These are phyloP conservation scores for Valencia hispanica DNA, from an alignment of 2,797 vertebrate genomes.

Conservation along the genomic window DNA sequence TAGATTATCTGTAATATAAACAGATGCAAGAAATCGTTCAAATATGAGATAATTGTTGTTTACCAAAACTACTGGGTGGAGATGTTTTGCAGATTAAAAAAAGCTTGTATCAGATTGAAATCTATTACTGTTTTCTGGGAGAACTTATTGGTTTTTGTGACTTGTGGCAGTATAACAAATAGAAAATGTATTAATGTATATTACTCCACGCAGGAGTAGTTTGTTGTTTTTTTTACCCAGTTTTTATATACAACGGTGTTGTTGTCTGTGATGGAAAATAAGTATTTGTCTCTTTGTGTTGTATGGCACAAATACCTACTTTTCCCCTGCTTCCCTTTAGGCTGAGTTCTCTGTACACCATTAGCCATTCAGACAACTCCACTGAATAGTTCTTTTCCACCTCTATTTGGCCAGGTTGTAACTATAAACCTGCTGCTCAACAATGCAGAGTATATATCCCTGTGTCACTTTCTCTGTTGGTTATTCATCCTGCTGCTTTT, in stretches of 20 bases:
- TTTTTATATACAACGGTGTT: neutral
- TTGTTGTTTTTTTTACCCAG: neutral
- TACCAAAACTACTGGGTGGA: too few species aligned
- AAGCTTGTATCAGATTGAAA: too few species aligned
- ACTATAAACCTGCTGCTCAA: conserved; percentile 29
- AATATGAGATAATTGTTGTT: too few species aligned
- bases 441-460: conserved; percentile 14
- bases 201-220: neutral
- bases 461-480: conserved; percentile 30
- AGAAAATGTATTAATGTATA: neutral
- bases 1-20: too few species aligned
- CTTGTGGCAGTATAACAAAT: neutral
- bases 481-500: conserved; percentile 20
- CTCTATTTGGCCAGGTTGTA: conserved; percentile 31
- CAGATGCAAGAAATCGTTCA: too few species aligned
- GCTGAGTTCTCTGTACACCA: neutral
- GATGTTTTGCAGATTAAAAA: too few species aligned
- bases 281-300: conserved; percentile 5
- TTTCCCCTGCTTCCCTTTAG: neutral
- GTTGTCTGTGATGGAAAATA: neutral
- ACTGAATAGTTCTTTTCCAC: conserved; percentile 47
- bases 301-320: neutral
- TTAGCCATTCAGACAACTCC: conserved; percentile 19
- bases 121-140: too few species aligned
- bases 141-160: neutral